phyloP scores from a whole-genome alignment of 2,797 vertebrate species.

The Leptatherina wallacei region DNA sequence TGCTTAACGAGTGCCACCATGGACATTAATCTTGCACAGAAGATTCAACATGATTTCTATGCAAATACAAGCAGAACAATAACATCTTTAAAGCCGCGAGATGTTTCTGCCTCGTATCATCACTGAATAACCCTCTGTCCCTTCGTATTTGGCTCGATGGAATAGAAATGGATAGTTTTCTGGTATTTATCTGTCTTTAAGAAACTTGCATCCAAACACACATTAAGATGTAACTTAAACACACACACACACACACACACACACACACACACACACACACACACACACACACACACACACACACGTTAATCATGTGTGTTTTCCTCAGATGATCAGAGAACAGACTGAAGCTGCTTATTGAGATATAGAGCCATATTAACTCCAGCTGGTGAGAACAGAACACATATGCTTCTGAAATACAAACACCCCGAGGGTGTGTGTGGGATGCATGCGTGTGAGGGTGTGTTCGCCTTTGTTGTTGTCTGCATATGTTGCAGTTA shows the following conservation, averaged over 20 bases:
- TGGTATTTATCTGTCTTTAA: constrained; percentile 46
- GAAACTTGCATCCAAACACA: constrained; percentile 6
- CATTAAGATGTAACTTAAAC: constrained; percentile 2
- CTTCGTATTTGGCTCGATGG: constrained; percentile 18
- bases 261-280: too few relatives aligned
- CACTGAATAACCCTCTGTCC: constrained; percentile 32
- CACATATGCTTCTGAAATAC: constrained; percentile 64
- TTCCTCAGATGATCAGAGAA: constrained; percentile 62
- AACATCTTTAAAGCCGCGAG: constrained; percentile 14
- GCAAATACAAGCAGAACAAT: constrained; percentile 35
- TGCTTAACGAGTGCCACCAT: not conserved
- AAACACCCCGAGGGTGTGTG: constrained; percentile 60
- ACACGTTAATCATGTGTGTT: constrained; percentile 58
- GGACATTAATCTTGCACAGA: not conserved
- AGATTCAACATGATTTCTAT: constrained; percentile 23
- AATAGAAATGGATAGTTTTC: constrained; percentile 20
- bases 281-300: constrained; percentile 19
- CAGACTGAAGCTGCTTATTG: constrained; percentile 69
- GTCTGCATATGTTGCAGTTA: constrained; percentile 19
- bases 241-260: too few relatives aligned
- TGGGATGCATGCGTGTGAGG: constrained; percentile 12
- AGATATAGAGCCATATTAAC: constrained; percentile 66
- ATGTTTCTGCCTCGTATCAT: constrained; percentile 36
- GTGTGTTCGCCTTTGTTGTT: constrained; percentile 42
- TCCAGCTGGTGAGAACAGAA: constrained; percentile 61